Evolutionary conservation across 2,888 invertebrate species (phyloP).

Genomic region (Hyles lineata): DNA sequence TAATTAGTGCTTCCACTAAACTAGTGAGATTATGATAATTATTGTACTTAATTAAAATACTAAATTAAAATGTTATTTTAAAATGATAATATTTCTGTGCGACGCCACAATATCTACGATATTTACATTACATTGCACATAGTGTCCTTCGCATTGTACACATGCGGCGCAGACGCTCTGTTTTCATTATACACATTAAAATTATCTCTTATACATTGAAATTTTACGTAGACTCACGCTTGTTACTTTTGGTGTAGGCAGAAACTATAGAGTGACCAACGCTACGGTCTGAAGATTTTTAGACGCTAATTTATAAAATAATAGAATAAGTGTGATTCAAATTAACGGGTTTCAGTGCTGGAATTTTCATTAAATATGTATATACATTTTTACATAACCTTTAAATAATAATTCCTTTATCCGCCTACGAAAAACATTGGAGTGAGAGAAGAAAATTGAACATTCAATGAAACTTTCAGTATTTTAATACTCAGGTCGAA

Average conservation of each 20-base stretch:
- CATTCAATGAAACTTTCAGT: no score
- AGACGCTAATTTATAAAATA: no score
- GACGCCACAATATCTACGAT: not conserved
- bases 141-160: slow-evolving; percentile 20
- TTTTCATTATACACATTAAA: not conserved
- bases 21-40: no score
- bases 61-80: slow-evolving; percentile 4
- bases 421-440: not conserved
- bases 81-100: not conserved
- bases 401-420: no score
- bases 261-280: no score
- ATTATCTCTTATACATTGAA: not conserved
- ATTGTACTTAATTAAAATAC: not conserved
- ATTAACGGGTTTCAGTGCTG: no score
- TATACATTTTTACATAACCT: no score
- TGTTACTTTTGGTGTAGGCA: not conserved
- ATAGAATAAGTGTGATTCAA: not conserved
- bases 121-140: slow-evolving; percentile 12
- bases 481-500: no score
- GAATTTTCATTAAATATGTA: no score
- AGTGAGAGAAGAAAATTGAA: no score
- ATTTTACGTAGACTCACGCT: not conserved
- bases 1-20: no score
- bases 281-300: no score
- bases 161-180: not conserved